Evolutionary conservation across 2,113 vertebrate genomes (phyloP).

Genomic region (Oreotragus oreotragus): DNA sequence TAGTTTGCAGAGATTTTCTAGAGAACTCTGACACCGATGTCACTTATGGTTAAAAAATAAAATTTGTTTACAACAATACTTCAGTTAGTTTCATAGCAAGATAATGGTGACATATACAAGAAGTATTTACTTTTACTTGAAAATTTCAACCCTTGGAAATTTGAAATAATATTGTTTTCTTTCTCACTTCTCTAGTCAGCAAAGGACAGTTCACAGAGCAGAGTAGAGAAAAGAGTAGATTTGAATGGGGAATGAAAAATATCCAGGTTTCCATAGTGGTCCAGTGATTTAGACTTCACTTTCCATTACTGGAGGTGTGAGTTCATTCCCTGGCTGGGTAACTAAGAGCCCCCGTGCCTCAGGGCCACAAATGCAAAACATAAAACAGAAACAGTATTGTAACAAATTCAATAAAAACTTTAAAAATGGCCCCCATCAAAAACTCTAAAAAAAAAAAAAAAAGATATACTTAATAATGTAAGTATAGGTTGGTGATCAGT

Average conservation of each 20-base stretch:
- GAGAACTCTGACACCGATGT: neutral
- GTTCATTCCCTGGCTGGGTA: neutral
- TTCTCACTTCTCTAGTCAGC: neutral
- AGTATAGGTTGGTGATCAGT: neutral
- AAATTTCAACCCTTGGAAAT: neutral
- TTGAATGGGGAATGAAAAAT: neutral
- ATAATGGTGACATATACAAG: neutral
- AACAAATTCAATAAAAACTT: neutral
- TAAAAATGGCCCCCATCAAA: neutral
- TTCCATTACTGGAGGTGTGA: neutral
- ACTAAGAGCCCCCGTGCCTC: neutral
- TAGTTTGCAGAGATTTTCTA: neutral
- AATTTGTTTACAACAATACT: neutral
- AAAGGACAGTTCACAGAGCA: neutral
- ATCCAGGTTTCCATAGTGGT: neutral
- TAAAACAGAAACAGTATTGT: neutral
- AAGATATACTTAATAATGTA: neutral
- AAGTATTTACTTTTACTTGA: neutral
- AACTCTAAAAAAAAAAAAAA: neutral
- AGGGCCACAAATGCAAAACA: neutral
- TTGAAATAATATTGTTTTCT: neutral
- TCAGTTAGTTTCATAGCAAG: neutral
- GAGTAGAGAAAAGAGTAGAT: neutral
- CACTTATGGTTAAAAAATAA: neutral
- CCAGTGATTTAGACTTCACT: neutral